Evolutionary conservation across 2,888 invertebrate species (phyloP), one percentile per base, ranked within the genome.

Genomic region (Adelognathus sp.): DNA sequence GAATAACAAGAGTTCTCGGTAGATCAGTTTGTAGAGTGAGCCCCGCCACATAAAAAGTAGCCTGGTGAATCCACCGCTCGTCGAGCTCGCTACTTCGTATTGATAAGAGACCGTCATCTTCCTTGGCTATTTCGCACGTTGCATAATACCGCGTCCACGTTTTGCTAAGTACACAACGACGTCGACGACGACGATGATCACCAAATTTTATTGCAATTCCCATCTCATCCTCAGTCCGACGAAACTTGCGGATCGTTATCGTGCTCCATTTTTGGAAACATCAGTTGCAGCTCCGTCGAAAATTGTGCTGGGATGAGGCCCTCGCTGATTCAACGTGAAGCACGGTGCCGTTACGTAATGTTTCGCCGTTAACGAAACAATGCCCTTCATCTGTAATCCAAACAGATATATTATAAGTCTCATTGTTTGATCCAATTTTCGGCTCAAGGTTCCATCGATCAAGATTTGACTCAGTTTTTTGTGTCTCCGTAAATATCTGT

Each of bases 31-130:
- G 90, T 93, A 94, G 33, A 94, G 91, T 73, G 93, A 93, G 56
- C 93, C 93, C 79, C 92, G 90, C 94, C 93, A 94, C 92, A 93
- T 93, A 88, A 93, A 92, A 56, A 94, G 91, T 24, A 94, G 91
- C 33, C 93, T 90, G 63, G 93, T 93, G 88, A 94, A 93, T 73
- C 93, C 93, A 76, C 93, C 93, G 83, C 93, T 93, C 78, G 93
- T 93, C 81, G 93, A 93, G 81, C 93, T 93, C 56, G 93, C 93
- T 83, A 93, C 93, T 87, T 93, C 93, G 84, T 93, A 93, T 85
- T 93, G 93, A 87, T 93, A 93, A 81, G 93, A 93, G 75, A 93
- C 93, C 80, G 93, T 93, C 93, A 93, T 93, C 75, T 70, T 89
- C 79, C 60, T 72, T 61, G 54, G 31, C 52, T 71, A 73, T 60